These are phyloP conservation scores for Leucopternis melanops DNA, from an alignment of 2,113 vertebrate species.

Conservation along the genomic window DNA sequence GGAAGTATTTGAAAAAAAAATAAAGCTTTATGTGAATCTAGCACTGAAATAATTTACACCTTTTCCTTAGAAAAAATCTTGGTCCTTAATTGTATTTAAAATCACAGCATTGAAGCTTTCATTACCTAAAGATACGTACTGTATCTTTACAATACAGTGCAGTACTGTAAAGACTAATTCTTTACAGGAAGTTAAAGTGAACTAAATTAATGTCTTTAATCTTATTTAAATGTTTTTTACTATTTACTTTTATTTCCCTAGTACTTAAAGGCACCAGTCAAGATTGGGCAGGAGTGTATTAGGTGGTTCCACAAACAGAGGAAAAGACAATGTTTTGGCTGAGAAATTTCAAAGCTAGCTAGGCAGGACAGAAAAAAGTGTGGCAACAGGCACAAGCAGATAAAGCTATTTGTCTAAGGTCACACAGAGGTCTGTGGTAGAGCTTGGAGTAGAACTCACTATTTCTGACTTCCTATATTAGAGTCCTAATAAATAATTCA, in stretches of 20 bases:
- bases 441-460: background rate
- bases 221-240: background rate
- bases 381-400: background rate
- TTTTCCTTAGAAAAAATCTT: background rate
- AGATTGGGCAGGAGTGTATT: background rate
- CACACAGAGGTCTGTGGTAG: background rate
- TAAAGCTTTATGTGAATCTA: background rate
- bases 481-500: conserved; percentile 46
- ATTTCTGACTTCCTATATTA: background rate
- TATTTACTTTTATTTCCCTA: background rate
- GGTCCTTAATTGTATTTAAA: background rate
- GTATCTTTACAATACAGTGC: background rate
- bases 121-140: background rate
- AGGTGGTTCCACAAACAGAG: background rate
- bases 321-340: background rate
- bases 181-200: background rate
- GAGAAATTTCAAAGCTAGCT: background rate
- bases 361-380: background rate
- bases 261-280: background rate
- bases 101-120: background rate
- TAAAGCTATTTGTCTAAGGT: background rate
- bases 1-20: background rate
- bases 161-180: background rate
- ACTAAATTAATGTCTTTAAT: background rate
- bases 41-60: background rate